These are phyloP conservation scores for Drosophila watanabei DNA, from an alignment of 1,140 invertebrate species.

Conservation along the genomic window DNA sequence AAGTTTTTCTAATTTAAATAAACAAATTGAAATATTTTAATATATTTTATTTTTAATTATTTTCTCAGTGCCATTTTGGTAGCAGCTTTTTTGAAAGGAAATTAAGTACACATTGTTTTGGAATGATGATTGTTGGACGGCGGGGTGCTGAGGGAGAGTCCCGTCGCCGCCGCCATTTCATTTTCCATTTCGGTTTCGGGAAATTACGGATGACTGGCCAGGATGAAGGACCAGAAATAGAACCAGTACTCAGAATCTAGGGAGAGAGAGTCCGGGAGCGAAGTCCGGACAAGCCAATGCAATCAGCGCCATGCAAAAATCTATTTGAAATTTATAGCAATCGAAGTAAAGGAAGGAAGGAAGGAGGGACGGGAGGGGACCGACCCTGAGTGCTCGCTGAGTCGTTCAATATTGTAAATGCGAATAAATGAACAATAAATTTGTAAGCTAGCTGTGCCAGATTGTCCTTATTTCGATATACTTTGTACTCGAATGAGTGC, in stretches of 20 bases:
- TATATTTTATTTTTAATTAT: neutral
- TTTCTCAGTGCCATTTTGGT: neutral
- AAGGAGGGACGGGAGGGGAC: neutral
- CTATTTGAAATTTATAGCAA: slow-evolving; percentile 51
- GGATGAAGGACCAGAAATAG: slow-evolving; percentile 4
- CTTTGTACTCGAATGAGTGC: slow-evolving; percentile 30
- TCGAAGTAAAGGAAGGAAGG: neutral
- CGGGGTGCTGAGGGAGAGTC: neutral
- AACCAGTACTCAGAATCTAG: neutral
- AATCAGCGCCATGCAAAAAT: slow-evolving; percentile 53
- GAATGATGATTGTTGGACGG: slow-evolving; percentile 31
- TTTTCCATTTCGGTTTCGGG: slow-evolving; percentile 63
- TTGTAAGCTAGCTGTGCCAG: slow-evolving; percentile 42
- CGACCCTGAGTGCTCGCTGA: slow-evolving; percentile 15
- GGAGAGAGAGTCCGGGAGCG: neutral
- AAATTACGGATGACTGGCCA: slow-evolving; percentile 64
- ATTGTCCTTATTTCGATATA: slow-evolving; percentile 19
- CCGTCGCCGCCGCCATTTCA: slow-evolving; percentile 18
- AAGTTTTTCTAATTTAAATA: no score
- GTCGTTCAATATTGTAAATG: slow-evolving; percentile 48
- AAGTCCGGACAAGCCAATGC: slow-evolving; percentile 34
- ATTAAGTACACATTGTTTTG: slow-evolving; percentile 69
- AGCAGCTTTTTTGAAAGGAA: slow-evolving; percentile 50
- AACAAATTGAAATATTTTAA: no score
- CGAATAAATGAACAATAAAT: slow-evolving; percentile 70